These are phyloP conservation scores for Laothoe populi DNA, from an alignment of 2,888 invertebrate species.

Conservation along the genomic window DNA sequence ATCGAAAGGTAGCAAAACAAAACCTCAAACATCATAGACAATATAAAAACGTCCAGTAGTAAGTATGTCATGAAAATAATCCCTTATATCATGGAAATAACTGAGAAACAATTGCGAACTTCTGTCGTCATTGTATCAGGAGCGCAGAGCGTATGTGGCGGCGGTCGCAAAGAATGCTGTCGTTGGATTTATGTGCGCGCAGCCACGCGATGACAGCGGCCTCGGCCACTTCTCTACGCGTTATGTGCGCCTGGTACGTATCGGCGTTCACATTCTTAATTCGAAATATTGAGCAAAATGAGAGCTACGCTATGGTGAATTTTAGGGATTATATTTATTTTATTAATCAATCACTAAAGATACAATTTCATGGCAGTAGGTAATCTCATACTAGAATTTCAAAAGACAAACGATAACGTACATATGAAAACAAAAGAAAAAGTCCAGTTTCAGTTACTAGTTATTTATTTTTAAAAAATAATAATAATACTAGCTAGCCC, in stretches of 20 bases:
- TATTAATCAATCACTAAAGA: no score
- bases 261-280: slow-evolving; percentile 44
- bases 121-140: slow-evolving; percentile 49
- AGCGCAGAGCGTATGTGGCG: slow-evolving; percentile 58
- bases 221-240: slow-evolving; percentile 64
- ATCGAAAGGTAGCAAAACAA: no score
- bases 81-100: slow-evolving; percentile 26
- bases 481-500: no score
- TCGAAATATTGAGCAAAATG: slow-evolving; percentile 27
- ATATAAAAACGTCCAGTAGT: slow-evolving; percentile 38
- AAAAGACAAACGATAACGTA: no score
- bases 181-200: slow-evolving; percentile 69
- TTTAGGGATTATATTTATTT: no score
- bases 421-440: no score
- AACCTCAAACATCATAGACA: slow-evolving; percentile 5
- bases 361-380: no score
- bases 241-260: slow-evolving; percentile 60
- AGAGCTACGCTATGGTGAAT: no score
- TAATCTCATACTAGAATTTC: no score
- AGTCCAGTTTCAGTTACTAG: no score
- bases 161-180: slow-evolving; percentile 74
- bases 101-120: slow-evolving; percentile 29
- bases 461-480: no score
- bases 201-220: slow-evolving; percentile 64
- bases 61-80: slow-evolving; percentile 19